Evolutionary conservation across 2,888 invertebrate species (phyloP).

Genomic region (Acanthosepion lycidas): DNA sequence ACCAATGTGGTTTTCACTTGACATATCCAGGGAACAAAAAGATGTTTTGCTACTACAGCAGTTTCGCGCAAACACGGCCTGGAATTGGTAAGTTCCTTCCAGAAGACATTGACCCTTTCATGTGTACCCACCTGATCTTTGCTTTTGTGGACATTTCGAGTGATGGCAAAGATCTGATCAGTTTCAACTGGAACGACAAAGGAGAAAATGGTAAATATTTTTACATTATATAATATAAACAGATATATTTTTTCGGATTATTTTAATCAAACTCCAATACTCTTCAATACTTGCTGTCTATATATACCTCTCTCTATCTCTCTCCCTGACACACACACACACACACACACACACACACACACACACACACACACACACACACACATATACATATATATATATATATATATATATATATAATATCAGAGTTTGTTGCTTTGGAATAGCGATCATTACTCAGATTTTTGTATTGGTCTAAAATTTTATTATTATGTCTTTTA

Average conservation of each 20-base stretch:
- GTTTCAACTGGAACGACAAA: slow-evolving; percentile 55
- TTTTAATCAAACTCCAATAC: too few relatives aligned
- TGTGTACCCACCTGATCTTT: slow-evolving; percentile 95
- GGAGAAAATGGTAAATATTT: slow-evolving; percentile 50
- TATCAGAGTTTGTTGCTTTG: too few relatives aligned
- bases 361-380: too few relatives aligned
- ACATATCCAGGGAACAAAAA: slow-evolving; percentile 14
- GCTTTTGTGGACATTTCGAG: slow-evolving; percentile 79
- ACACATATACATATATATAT: background rate
- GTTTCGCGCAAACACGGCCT: slow-evolving; percentile 85
- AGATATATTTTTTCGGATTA: background rate
- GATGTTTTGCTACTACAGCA: slow-evolving; percentile 50
- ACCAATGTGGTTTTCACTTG: too few relatives aligned
- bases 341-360: too few relatives aligned
- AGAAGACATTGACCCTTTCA: slow-evolving; percentile 92
- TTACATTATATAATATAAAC: background rate
- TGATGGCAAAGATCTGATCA: slow-evolving; percentile 49
- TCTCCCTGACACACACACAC: too few relatives aligned
- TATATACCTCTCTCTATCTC: background rate
- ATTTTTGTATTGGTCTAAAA: too few relatives aligned
- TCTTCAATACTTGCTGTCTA: background rate
- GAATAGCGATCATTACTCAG: too few relatives aligned
- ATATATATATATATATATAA: background rate
- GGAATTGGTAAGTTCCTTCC: slow-evolving; percentile 92
- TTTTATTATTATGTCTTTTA: too few relatives aligned